Percentiles rank a stretch among this genome's conserved stretches.
These are phyloP conservation scores for Hemiscyllium ocellatum DNA, from an alignment of 2,113 vertebrate genomes.

Conservation along the genomic window DNA sequence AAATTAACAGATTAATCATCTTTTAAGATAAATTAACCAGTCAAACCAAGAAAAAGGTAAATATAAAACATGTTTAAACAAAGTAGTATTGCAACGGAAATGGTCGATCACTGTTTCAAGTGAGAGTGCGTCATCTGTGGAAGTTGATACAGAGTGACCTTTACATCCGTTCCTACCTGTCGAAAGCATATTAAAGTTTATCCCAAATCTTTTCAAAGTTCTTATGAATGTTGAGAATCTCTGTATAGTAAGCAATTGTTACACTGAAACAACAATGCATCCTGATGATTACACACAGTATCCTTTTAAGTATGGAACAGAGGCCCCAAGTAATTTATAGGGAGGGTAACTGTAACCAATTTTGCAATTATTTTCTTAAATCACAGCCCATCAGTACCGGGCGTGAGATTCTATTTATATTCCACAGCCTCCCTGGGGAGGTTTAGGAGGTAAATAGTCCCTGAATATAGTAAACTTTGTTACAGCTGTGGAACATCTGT, in stretches of 20 bases:
- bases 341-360: background rate
- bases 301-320: background rate
- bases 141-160: background rate
- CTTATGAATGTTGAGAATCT: background rate
- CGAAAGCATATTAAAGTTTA: background rate
- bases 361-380: background rate
- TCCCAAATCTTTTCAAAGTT: background rate
- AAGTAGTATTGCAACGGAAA: background rate
- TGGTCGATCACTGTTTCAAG: background rate
- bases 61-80: background rate
- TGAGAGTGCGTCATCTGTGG: background rate
- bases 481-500: background rate
- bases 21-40: background rate
- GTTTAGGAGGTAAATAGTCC: background rate
- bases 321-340: background rate
- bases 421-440: background rate
- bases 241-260: background rate
- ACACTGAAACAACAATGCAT: background rate
- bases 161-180: background rate
- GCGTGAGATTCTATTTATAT: slow-evolving; percentile 5
- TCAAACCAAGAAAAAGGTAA: background rate
- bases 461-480: background rate
- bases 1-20: background rate
- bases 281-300: background rate
- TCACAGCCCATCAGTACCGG: background rate